These are phyloP conservation scores for Chloropsis hardwickii DNA, from an alignment of 2,113 vertebrate genomes.

Conservation along the genomic window DNA sequence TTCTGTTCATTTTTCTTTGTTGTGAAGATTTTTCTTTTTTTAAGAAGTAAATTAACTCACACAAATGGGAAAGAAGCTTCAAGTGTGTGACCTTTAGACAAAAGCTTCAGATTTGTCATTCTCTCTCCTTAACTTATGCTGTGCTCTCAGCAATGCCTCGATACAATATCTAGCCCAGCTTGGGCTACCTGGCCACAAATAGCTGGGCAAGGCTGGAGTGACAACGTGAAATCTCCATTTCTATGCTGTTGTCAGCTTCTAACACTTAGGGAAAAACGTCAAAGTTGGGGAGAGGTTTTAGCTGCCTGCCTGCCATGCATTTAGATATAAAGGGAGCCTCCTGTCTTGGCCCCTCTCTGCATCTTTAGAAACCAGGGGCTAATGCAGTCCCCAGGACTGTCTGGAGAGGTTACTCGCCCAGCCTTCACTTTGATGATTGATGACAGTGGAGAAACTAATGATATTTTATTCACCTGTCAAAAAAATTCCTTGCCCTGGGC, in stretches of 20 bases:
- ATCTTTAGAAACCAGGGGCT: slow-evolving; percentile 48
- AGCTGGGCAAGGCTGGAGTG: slow-evolving; percentile 16
- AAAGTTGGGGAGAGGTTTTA: slow-evolving; percentile 16
- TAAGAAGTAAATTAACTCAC: slow-evolving; percentile 59
- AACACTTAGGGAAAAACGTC: background rate
- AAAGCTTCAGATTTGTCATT: slow-evolving; percentile 61
- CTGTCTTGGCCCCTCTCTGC: background rate
- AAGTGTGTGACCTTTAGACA: slow-evolving; percentile 64
- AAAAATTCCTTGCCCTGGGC: slow-evolving; percentile 56
- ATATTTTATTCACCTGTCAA: slow-evolving; percentile 69
- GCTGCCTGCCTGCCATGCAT: slow-evolving; percentile 8
- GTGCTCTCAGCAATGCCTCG: background rate
- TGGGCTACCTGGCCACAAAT: slow-evolving; percentile 59
- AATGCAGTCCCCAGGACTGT: slow-evolving; percentile 52
- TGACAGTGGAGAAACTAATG: slow-evolving; percentile 59
- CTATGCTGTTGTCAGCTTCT: slow-evolving; percentile 55
- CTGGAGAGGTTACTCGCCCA: slow-evolving; percentile 60
- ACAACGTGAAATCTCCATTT: slow-evolving; percentile 58
- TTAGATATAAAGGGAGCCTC: slow-evolving; percentile 18
- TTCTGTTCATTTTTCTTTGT: slow-evolving; percentile 67
- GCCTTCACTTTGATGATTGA: slow-evolving; percentile 50
- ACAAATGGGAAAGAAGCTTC: slow-evolving; percentile 50
- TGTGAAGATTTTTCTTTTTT: slow-evolving; percentile 20
- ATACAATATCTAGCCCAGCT: slow-evolving; percentile 14
- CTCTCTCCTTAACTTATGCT: slow-evolving; percentile 28